Evolutionary conservation across 2,888 invertebrate genomes (phyloP).

Genomic region (Andrena fulva): DNA sequence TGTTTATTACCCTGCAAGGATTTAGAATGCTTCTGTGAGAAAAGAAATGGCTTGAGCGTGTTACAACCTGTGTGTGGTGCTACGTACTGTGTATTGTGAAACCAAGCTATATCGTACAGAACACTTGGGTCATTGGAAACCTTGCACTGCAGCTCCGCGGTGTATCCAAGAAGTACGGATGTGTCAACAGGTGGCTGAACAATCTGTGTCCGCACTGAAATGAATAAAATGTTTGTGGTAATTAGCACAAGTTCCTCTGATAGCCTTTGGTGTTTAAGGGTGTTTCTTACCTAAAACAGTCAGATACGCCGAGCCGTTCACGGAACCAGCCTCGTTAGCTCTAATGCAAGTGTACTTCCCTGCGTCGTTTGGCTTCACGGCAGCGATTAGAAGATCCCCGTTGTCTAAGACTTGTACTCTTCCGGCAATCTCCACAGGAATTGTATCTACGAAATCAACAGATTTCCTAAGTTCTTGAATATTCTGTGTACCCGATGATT

Average conservation of each 20-base stretch:
- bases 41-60: not conserved
- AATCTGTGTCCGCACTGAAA: slow-evolving; percentile 95
- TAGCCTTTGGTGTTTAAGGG: not conserved
- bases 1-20: slow-evolving; percentile 86
- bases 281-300: slow-evolving; percentile 89
- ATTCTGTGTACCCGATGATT: not conserved
- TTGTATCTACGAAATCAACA: slow-evolving; percentile 85
- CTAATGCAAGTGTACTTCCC: slow-evolving; percentile 96
- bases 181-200: slow-evolving; percentile 97
- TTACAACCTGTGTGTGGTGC: not conserved
- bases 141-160: slow-evolving; percentile 97
- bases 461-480: slow-evolving; percentile 29
- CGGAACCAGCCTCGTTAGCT: slow-evolving; percentile 95
- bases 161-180: slow-evolving; percentile 95
- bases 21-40: not conserved
- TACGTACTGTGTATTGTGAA: slow-evolving; percentile 93
- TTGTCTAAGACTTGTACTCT: slow-evolving; percentile 94
- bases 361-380: slow-evolving; percentile 92
- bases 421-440: slow-evolving; percentile 89
- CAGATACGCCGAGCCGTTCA: slow-evolving; percentile 92
- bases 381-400: slow-evolving; percentile 95
- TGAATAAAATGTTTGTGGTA: slow-evolving; percentile 2
- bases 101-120: slow-evolving; percentile 95
- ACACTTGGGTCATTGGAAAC: slow-evolving; percentile 96
- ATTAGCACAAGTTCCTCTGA: not conserved